Base-by-base conservation (phyloP, 2,888 invertebrate genomes). In the Caenorhabditis angaria region DNA sequence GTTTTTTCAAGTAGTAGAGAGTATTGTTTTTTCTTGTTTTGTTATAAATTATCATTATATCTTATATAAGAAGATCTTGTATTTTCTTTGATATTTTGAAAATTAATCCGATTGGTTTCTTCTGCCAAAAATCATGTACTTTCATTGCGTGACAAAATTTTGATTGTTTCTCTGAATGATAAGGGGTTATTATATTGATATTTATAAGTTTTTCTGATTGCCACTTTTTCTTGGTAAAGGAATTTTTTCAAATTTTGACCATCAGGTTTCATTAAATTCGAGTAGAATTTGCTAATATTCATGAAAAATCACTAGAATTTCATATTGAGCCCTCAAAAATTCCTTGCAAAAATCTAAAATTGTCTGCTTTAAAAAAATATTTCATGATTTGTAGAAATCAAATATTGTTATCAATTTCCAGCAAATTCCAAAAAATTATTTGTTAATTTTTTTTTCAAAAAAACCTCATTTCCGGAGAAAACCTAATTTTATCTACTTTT, bases 11-110 rank as follows among this genome's bases (percentile, higher is more conserved):
- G 48, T n/a, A 48, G 48, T 69, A 70, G 63, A 5, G 32, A 32
- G 32, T 2, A 12, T 57, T 51, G 22, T 41, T 58, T 41, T 47
- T 65, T 60, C 41, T 29, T 61, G 22, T 58, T 62, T 56, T 61
- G 24, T 12, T 28, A 53, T 28, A 29, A 35, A 10, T 35, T 35
- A 10, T 35, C 35, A 14, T 10, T 35, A 35, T 10, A 35, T 35
- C 6, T 35, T 35, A 6, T 10, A 35, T 10, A 35, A 6, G 22
- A 51, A 51, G 20, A 22, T 51, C 25, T 51, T 51, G 8, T 22
- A 24, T 22, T 24, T 8, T 51, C 3, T 51, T 4, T 2, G 22
- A 22, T 6, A 8, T 22, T 51, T 51, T 51, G 51, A 35, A 35
- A 35, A n/a, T n/a, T 14, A 14, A 41, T 14, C 41, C 8, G 18